Evolutionary conservation across 2,888 invertebrate species (phyloP).

Genomic region (Perizoma flavofasciatum): DNA sequence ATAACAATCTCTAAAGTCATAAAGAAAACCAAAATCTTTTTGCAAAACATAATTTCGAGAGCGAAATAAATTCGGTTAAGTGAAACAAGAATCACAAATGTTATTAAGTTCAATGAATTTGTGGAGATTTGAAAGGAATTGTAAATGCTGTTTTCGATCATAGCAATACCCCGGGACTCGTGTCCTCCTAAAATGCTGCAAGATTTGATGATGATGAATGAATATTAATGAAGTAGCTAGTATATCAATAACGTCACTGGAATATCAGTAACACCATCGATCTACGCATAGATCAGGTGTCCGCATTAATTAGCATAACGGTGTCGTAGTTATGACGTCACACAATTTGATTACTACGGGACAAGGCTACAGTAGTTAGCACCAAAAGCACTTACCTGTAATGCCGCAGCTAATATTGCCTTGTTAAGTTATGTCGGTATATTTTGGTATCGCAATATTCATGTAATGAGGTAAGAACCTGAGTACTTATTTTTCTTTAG

Average conservation of each 20-base stretch:
- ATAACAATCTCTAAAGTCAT: slow-evolving; percentile 36
- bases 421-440: slow-evolving; percentile 7
- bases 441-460: slow-evolving; percentile 31
- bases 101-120: slow-evolving; percentile 12
- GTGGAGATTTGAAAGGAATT: slow-evolving; percentile 8
- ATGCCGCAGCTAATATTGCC: slow-evolving; percentile 13
- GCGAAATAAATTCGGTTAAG: slow-evolving; percentile 22
- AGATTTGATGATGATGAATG: slow-evolving; percentile 22
- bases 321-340: slow-evolving; percentile 67
- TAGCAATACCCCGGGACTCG: too few relatives aligned
- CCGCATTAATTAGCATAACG: slow-evolving; percentile 67
- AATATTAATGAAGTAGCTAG: slow-evolving; percentile 21
- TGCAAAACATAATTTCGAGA: slow-evolving; percentile 29
- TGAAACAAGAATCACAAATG: slow-evolving; percentile 17
- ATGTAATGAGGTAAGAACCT: slow-evolving; percentile 33
- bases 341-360: slow-evolving; percentile 74
- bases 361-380: slow-evolving; percentile 69
- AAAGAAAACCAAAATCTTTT: slow-evolving; percentile 37
- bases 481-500: too few relatives aligned
- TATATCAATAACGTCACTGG: slow-evolving; percentile 24
- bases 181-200: neutral
- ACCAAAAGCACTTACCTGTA: slow-evolving; percentile 39
- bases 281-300: slow-evolving; percentile 31
- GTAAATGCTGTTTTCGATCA: neutral
- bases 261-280: slow-evolving; percentile 26